phyloP scores from a whole-genome alignment of 2,888 invertebrate genomes.

The Acholoe squamosa region DNA sequence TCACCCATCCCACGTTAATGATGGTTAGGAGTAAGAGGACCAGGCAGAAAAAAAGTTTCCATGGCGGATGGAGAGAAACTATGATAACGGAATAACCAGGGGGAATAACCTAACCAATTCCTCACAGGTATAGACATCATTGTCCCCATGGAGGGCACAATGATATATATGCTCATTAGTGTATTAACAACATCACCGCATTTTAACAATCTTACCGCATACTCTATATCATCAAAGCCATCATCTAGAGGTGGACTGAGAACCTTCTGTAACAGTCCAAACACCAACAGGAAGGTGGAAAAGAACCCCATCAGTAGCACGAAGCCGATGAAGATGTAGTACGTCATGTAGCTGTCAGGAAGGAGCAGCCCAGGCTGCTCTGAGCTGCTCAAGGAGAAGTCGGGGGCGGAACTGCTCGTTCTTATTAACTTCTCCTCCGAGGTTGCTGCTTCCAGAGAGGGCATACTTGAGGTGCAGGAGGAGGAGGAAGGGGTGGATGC shows the following conservation, averaged over 20 bases:
- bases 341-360: constrained; percentile 22
- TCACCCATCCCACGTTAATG: too few relatives aligned
- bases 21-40: too few relatives aligned
- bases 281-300: background rate
- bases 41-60: too few relatives aligned
- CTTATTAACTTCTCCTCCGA: background rate
- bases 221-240: constrained; percentile 10
- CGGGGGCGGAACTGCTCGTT: background rate
- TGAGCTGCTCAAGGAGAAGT: background rate
- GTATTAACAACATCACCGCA: background rate
- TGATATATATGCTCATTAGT: too few relatives aligned
- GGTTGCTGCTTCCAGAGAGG: background rate
- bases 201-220: background rate
- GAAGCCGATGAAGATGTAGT: constrained; percentile 42
- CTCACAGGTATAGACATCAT: too few relatives aligned
- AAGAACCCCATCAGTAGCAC: background rate
- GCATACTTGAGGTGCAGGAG: constrained; percentile 1
- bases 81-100: too few relatives aligned
- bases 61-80: too few relatives aligned
- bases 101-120: too few relatives aligned
- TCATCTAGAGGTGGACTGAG: background rate
- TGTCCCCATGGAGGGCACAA: too few relatives aligned
- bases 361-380: background rate
- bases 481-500: too few relatives aligned
- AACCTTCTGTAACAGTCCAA: constrained; percentile 22